Evolutionary conservation across 1,140 invertebrate genomes (phyloP).

Genomic region (Lithobius niger): DNA sequence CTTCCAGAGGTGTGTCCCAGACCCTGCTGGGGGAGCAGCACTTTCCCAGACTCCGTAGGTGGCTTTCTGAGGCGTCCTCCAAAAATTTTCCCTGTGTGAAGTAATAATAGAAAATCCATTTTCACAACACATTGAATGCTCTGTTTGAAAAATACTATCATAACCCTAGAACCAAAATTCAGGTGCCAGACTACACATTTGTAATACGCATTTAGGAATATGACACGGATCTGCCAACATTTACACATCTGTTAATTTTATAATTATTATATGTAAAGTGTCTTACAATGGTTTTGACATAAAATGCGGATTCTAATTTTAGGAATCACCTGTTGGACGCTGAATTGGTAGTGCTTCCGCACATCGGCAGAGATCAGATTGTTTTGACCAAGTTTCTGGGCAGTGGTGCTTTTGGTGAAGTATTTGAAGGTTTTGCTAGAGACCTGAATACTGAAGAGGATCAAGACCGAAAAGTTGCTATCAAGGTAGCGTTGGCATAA

Average conservation of each 20-base stretch:
- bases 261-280: background rate
- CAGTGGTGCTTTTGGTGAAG: slow-evolving; percentile 93
- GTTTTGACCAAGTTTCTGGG: slow-evolving; percentile 76
- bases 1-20: too few relatives aligned
- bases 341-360: slow-evolving; percentile 59
- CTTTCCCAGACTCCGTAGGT: too few relatives aligned
- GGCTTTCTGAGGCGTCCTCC: too few relatives aligned
- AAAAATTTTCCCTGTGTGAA: too few relatives aligned
- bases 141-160: too few relatives aligned
- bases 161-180: too few relatives aligned
- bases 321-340: slow-evolving; percentile 40
- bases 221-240: too few relatives aligned
- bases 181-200: background rate
- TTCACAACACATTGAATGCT: too few relatives aligned
- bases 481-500: slow-evolving; percentile 50
- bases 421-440: slow-evolving; percentile 73
- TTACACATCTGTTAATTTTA: background rate
- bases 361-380: slow-evolving; percentile 64
- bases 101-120: too few relatives aligned
- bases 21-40: too few relatives aligned
- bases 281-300: background rate
- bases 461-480: slow-evolving; percentile 54
- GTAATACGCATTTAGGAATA: too few relatives aligned
- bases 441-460: slow-evolving; percentile 36
- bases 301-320: background rate